Evolutionary conservation across 1,140 invertebrate genomes (phyloP).

Genomic region (Atta colombica): DNA sequence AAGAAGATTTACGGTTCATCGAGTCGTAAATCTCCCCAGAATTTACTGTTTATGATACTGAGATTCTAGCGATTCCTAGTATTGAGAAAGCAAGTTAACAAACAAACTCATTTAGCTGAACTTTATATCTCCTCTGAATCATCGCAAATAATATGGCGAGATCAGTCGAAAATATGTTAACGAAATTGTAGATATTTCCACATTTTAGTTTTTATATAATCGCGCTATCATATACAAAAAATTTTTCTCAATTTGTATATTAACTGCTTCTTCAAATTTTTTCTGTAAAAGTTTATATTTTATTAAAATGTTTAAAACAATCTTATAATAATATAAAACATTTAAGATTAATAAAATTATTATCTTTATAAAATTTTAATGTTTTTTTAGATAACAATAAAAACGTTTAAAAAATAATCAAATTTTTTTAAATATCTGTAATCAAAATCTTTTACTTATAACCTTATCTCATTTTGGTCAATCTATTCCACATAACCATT

Average conservation of each 20-base stretch:
- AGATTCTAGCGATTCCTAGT: neutral
- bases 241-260: neutral
- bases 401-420: neutral
- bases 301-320: constrained; percentile 13
- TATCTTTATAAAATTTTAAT: neutral
- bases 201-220: neutral
- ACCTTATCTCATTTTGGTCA: too few relatives aligned
- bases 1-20: neutral
- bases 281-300: neutral
- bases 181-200: neutral
- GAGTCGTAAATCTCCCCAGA: neutral
- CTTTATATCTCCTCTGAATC: neutral
- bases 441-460: neutral
- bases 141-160: constrained; percentile 6
- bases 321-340: constrained; percentile 7
- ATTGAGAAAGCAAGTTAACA: constrained; percentile 5
- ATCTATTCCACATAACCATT: too few relatives aligned
- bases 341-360: neutral
- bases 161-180: too few relatives aligned
- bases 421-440: neutral
- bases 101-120: constrained; percentile 37
- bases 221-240: neutral
- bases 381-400: neutral
- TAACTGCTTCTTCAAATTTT: neutral
- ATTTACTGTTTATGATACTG: neutral